Evolutionary conservation across 1,140 invertebrate species (phyloP).

Genomic region (Drosophila tsacasi): DNA sequence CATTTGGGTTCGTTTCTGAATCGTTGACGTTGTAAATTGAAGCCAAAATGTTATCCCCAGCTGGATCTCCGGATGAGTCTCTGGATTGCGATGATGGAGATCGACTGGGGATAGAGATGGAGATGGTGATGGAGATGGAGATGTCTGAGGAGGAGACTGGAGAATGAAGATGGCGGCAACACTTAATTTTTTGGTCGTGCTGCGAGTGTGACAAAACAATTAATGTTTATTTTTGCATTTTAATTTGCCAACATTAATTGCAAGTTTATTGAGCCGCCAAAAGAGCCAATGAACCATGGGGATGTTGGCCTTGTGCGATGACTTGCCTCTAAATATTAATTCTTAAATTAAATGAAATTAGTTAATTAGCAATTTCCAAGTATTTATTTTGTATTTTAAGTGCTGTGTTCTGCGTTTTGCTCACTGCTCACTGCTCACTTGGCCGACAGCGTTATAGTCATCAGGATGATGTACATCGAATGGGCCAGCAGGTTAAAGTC

Average conservation of each 20-base stretch:
- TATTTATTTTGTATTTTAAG: background rate
- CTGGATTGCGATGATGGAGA: conserved; percentile 14
- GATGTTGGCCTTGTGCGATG: conserved; percentile 58
- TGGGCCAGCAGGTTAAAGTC: conserved; percentile 59
- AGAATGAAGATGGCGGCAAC: conserved; percentile 19
- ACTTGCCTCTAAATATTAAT: background rate
- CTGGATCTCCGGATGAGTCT: conserved; percentile 35
- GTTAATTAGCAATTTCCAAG: background rate
- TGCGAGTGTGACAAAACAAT: conserved; percentile 71
- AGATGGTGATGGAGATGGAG: background rate
- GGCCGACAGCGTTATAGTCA: conserved; percentile 62
- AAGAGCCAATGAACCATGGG: conserved; percentile 68
- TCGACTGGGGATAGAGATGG: conserved; percentile 15
- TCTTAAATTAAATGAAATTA: background rate
- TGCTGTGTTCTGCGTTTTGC: background rate
- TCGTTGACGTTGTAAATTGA: conserved; percentile 43
- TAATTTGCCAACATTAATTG: conserved; percentile 84
- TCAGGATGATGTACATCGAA: conserved; percentile 59
- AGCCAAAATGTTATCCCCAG: conserved; percentile 50
- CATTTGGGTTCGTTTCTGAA: conserved; percentile 9
- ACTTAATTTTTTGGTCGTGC: conserved; percentile 50
- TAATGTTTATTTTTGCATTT: conserved; percentile 84
- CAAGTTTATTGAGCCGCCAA: conserved; percentile 76
- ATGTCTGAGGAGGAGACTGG: background rate
- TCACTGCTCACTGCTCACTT: conserved; percentile 16